Conservation (phyloP, 2,888 invertebrate genomes). For the Chalcosyrphus nemorum region DNA sequence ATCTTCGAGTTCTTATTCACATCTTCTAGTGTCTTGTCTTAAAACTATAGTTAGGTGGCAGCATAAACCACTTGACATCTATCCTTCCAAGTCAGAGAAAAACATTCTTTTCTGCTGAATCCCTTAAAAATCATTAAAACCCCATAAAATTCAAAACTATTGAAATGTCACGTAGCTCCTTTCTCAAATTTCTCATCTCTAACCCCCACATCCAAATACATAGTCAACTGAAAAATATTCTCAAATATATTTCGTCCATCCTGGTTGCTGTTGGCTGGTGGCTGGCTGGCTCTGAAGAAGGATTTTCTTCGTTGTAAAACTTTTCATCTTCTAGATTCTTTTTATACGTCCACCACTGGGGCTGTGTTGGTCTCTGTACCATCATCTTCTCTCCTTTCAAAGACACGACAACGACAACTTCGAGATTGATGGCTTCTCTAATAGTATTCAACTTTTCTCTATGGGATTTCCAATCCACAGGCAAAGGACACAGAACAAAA, state of each 20-base stretch:
- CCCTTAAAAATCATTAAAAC: slow-evolving; percentile 21
- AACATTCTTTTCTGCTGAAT: not conserved
- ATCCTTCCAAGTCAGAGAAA: not conserved
- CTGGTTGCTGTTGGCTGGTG: slow-evolving; percentile 1
- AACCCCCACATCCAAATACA: not conserved
- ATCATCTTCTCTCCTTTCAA: slow-evolving; percentile 30
- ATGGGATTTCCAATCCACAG: slow-evolving; percentile 42
- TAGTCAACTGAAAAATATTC: not conserved
- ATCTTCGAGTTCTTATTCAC: no score
- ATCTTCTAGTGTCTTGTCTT: no score
- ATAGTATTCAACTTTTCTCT: slow-evolving; percentile 61
- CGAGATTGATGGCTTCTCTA: slow-evolving; percentile 71
- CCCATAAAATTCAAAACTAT: slow-evolving; percentile 39
- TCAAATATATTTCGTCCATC: slow-evolving; percentile 4
- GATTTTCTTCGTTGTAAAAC: slow-evolving; percentile 25
- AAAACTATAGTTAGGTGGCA: no score
- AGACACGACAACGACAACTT: slow-evolving; percentile 59
- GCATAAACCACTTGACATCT: not conserved
- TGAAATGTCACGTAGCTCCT: slow-evolving; percentile 42
- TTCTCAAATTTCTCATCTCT: not conserved
- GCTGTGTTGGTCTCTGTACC: not conserved
- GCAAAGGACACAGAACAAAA: not conserved
- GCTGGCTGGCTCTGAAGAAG: slow-evolving; percentile 15
- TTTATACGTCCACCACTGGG: slow-evolving; percentile 5
- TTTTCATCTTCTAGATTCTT: not conserved